Evolutionary conservation across 2,888 invertebrate genomes (phyloP).

Genomic region (Gisinianus flammeolus): DNA sequence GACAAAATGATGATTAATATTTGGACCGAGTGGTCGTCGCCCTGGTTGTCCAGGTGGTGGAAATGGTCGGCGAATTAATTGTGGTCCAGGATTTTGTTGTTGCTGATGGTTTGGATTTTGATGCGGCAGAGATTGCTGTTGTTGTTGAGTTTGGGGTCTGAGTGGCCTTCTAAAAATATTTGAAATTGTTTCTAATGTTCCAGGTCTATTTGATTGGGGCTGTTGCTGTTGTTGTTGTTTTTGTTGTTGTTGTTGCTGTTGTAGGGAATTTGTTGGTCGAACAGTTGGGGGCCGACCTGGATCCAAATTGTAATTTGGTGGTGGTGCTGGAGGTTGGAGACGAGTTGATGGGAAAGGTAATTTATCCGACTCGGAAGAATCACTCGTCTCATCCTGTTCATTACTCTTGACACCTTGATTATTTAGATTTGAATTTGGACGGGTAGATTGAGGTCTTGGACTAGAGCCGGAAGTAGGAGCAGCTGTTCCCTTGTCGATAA

Average conservation of each 20-base stretch:
- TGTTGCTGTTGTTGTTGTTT: not conserved
- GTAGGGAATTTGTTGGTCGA: conserved; percentile 15
- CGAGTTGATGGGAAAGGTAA: conserved; percentile 39
- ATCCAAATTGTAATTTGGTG: conserved; percentile 45
- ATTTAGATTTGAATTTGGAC: not conserved
- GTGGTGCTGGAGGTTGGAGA: conserved; percentile 41
- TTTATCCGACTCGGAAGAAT: conserved; percentile 11
- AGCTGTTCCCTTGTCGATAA: not conserved
- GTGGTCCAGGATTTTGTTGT: conserved; percentile 23
- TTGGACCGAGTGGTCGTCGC: conserved; percentile 7
- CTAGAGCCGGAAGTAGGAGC: not conserved
- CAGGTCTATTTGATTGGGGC: conserved; percentile 44
- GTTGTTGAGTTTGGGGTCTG: conserved; percentile 15
- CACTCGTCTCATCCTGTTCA: conserved; percentile 16
- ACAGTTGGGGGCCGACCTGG: conserved; percentile 25
- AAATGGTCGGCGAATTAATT: conserved; percentile 10
- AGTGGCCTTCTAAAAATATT: conserved; percentile 53
- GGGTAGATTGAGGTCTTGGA: not conserved
- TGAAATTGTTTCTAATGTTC: conserved; percentile 49
- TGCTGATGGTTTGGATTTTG: conserved; percentile 6
- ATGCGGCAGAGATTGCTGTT: conserved; percentile 1
- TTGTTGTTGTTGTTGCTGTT: conserved; percentile 4
- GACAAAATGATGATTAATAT: not conserved
- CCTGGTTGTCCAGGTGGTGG: conserved; percentile 5
- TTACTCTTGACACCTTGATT: not conserved